Evolutionary conservation across 2,888 invertebrate species (phyloP).

Genomic region (Folsomia manolachei): DNA sequence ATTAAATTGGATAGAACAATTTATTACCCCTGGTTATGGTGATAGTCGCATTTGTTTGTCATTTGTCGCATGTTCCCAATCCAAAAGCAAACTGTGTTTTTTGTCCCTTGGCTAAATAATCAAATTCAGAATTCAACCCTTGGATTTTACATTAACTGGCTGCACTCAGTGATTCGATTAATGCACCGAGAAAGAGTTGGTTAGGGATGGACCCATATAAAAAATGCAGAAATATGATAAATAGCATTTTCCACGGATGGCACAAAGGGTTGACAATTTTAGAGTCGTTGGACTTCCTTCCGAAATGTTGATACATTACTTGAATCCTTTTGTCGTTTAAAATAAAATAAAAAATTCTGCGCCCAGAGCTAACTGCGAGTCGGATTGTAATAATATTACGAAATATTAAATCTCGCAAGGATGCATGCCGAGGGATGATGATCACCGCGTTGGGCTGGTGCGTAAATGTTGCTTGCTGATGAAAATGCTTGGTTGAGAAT

Average conservation of each 20-base stretch:
- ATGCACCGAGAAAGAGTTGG: neutral
- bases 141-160: too few relatives aligned
- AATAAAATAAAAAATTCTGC: neutral
- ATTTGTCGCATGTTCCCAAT: neutral
- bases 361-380: too few relatives aligned
- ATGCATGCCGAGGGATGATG: neutral
- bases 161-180: neutral
- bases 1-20: neutral
- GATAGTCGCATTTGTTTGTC: neutral
- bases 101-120: neutral
- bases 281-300: conserved; percentile 2
- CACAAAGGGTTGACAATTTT: conserved; percentile 48
- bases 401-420: neutral
- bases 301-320: neutral
- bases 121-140: neutral
- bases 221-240: conserved; percentile 51
- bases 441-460: neutral
- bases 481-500: neutral
- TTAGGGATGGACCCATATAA: conserved; percentile 29
- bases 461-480: neutral
- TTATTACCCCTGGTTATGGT: neutral
- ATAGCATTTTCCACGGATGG: conserved; percentile 36
- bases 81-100: neutral
- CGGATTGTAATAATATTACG: neutral
- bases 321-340: neutral